Conservation (phyloP, 2,797 vertebrate genomes). For the Passerculus sandwichensis region DNA sequence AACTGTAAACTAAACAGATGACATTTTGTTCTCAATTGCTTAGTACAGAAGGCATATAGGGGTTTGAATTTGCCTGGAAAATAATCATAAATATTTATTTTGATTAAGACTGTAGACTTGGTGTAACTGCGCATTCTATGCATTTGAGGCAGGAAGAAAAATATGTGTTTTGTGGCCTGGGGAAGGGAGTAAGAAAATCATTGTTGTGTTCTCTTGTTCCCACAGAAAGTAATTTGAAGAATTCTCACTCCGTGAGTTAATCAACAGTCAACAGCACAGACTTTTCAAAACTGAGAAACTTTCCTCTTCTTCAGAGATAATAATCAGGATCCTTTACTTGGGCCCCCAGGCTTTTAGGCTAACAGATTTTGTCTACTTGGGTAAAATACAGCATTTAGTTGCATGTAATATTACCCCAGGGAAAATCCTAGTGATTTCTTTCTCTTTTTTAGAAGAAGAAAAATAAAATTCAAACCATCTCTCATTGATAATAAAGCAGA, state of each 20-base stretch:
- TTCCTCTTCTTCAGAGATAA: neutral
- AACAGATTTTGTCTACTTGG: neutral
- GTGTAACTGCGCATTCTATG: neutral
- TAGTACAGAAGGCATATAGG: neutral
- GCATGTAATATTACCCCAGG: neutral
- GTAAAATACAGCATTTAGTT: neutral
- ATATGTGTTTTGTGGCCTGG: neutral
- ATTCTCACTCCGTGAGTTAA: neutral
- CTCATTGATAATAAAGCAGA: neutral
- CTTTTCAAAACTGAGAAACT: neutral
- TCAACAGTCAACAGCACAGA: neutral
- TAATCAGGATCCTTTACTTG: neutral
- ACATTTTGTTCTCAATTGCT: neutral
- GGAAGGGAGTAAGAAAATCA: neutral
- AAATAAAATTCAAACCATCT: neutral
- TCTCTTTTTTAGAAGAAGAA: neutral
- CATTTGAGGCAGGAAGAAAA: neutral
- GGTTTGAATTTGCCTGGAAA: neutral
- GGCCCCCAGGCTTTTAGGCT: neutral
- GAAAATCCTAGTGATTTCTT: neutral
- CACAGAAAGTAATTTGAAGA: neutral
- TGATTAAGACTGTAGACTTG: neutral
- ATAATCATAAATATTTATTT: neutral
- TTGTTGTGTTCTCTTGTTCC: neutral
- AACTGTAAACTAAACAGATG: neutral